These are phyloP conservation scores for Lasius platythorax DNA, from an alignment of 2,888 invertebrate genomes.

Conservation along the genomic window DNA sequence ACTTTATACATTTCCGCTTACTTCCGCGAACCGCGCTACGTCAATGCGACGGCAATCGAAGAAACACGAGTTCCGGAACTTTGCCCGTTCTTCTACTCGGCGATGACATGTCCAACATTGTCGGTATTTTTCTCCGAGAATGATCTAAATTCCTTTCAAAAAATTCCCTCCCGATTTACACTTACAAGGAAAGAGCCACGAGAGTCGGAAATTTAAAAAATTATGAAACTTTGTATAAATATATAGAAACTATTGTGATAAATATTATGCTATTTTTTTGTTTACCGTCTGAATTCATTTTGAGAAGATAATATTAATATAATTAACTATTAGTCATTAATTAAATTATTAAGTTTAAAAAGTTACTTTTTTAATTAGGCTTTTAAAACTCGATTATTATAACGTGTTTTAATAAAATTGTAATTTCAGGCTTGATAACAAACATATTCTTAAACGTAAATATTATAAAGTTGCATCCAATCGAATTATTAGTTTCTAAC, in stretches of 20 bases:
- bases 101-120: background rate
- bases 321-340: background rate
- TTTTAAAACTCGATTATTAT: background rate
- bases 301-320: background rate
- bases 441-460: background rate
- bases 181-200: background rate
- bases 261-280: background rate
- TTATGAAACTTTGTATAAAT: background rate
- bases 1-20: slow-evolving; percentile 33
- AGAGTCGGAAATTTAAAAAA: background rate
- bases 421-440: background rate
- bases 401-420: background rate
- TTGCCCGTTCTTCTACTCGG: background rate
- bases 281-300: background rate
- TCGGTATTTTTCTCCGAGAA: background rate
- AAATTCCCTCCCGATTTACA: background rate
- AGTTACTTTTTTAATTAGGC: too few species aligned
- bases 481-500: background rate
- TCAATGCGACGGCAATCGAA: slow-evolving; percentile 13
- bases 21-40: slow-evolving; percentile 33
- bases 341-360: background rate
- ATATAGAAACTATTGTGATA: background rate
- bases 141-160: background rate
- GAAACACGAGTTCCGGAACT: background rate
- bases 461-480: background rate